phyloP scores from a whole-genome alignment of 2,113 vertebrate genomes.

The Bubo blakistoni region DNA sequence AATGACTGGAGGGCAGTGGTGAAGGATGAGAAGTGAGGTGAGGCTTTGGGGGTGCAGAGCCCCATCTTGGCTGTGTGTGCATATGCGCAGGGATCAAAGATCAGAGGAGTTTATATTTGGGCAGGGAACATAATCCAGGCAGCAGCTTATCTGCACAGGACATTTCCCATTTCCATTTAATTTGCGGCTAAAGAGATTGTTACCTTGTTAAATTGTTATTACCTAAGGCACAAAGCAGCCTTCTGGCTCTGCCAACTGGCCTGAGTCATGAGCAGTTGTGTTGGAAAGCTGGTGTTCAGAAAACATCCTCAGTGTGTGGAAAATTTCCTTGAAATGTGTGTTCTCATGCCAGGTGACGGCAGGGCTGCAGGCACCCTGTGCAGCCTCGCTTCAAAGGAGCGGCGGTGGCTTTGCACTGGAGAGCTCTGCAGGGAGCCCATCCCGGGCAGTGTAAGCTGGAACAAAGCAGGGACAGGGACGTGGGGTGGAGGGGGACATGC shows the following conservation, averaged over 20 bases:
- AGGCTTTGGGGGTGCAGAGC: neutral
- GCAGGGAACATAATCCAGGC: conserved; percentile 43
- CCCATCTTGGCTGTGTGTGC: neutral
- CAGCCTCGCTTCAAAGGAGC: neutral
- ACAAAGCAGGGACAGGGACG: neutral
- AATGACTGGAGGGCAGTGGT: neutral
- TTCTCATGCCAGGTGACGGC: neutral
- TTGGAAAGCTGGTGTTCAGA: conserved; percentile 39
- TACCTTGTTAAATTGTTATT: conserved; percentile 61
- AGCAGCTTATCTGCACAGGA: conserved; percentile 60
- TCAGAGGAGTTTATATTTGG: conserved; percentile 50
- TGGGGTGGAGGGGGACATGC: neutral
- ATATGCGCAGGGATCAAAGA: conserved; percentile 23
- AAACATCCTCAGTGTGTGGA: conserved; percentile 19
- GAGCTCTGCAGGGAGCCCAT: neutral
- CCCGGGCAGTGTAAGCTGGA: neutral
- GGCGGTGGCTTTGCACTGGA: neutral
- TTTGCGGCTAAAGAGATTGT: conserved; percentile 62
- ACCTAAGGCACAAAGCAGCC: conserved; percentile 57
- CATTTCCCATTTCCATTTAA: conserved; percentile 58
- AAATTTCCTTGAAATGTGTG: conserved; percentile 41
- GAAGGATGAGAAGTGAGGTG: neutral
- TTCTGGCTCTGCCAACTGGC: conserved; percentile 60
- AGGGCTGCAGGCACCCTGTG: neutral
- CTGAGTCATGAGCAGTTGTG: conserved; percentile 19